These are phyloP conservation scores for Eurystomus gularis DNA, from an alignment of 2,113 vertebrate genomes.

Conservation along the genomic window DNA sequence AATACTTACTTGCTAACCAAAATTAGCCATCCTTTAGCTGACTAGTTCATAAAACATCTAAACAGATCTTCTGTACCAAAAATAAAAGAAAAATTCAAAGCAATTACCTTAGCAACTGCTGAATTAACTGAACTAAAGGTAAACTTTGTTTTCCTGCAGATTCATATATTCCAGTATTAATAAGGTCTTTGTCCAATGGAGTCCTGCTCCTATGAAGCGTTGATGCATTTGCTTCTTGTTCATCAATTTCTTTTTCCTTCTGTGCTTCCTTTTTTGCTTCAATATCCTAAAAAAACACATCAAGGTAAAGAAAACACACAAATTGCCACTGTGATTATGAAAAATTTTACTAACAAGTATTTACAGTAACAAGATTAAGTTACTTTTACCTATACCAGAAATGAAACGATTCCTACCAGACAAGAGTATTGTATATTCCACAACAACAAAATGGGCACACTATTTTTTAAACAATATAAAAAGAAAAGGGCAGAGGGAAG, in stretches of 20 bases:
- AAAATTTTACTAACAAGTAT: not conserved
- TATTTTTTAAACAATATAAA: not conserved
- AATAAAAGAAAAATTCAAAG: not conserved
- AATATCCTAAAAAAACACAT: conserved; percentile 83
- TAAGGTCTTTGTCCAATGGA: conserved; percentile 94
- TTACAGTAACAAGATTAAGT: not conserved
- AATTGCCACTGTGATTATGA: not conserved
- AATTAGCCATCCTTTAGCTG: not conserved
- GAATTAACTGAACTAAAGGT: conserved; percentile 94
- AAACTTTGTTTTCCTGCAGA: conserved; percentile 93
- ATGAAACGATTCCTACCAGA: not conserved
- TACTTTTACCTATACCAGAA: not conserved
- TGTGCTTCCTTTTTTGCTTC: conserved; percentile 98
- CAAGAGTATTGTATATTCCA: accelerated
- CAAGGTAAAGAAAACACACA: not conserved
- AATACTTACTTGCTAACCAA: not conserved
- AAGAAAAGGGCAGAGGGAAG: not conserved
- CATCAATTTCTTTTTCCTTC: conserved; percentile 98
- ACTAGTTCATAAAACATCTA: not conserved
- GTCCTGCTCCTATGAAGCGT: conserved; percentile 90
- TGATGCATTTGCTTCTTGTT: conserved; percentile 94
- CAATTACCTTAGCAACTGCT: conserved; percentile 90
- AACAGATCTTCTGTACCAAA: not conserved
- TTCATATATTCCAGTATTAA: conserved; percentile 97
- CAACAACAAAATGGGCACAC: accelerated